Evolutionary conservation across 2,797 vertebrate genomes (phyloP).

Genomic region (Brachymystax lenok): DNA sequence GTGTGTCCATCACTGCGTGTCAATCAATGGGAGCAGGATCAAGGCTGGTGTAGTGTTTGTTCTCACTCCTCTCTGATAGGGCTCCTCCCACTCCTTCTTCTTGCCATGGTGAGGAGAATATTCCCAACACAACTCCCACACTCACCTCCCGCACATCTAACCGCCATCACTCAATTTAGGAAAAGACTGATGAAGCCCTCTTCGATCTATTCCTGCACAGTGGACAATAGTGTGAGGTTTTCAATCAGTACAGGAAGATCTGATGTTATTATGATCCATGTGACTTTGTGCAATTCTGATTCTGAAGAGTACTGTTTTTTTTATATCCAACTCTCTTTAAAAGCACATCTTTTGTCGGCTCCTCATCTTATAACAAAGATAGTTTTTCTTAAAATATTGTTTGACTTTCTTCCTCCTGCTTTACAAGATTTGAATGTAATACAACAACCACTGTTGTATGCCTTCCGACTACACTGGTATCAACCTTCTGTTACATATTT

Average conservation of each 20-base stretch:
- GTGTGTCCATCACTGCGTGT: not conserved
- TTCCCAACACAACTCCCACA: not conserved
- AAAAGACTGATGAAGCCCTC: not conserved
- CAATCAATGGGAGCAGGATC: not conserved
- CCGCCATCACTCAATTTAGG: not conserved
- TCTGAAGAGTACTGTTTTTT: no score
- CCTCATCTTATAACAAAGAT: no score
- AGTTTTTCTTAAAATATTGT: not conserved
- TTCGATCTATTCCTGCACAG: constrained; percentile 3
- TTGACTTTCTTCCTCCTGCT: not conserved
- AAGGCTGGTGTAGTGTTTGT: not conserved
- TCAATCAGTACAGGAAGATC: not conserved
- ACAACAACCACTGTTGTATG: not conserved
- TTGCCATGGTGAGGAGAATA: not conserved
- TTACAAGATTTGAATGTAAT: not conserved
- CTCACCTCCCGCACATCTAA: not conserved
- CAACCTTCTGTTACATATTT: not conserved
- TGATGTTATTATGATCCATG: not conserved
- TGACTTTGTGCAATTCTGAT: not conserved
- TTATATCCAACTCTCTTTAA: no score
- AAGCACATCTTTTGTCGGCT: no score
- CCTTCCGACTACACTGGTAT: not conserved
- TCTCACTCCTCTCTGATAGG: not conserved
- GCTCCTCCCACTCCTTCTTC: not conserved
- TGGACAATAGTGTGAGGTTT: not conserved